A percentile compares a stretch with the other conserved stretches of the same genome.
These are phyloP conservation scores for Gallinago media DNA, from an alignment of 2,113 vertebrate species.

Conservation along the genomic window DNA sequence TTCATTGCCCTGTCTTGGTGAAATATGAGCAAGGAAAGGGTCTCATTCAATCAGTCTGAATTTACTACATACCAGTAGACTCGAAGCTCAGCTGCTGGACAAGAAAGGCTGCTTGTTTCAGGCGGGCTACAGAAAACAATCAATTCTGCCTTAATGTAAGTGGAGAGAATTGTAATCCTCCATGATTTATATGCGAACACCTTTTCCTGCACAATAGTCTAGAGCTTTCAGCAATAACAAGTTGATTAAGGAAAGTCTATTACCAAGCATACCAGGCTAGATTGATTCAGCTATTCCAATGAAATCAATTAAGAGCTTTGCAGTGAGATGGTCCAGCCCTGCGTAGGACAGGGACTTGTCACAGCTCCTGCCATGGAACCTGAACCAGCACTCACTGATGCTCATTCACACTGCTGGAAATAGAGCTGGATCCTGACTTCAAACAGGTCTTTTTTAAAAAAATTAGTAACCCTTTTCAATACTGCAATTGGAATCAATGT, in stretches of 20 bases:
- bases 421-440: neutral
- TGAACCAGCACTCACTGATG: neutral
- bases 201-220: constrained; percentile 23
- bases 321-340: neutral
- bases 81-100: neutral
- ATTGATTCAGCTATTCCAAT: neutral
- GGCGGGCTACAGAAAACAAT: neutral
- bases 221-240: constrained; percentile 25
- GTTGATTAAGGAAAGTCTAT: constrained; percentile 28
- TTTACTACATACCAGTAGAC: neutral
- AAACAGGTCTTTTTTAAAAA: neutral
- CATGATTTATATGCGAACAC: constrained; percentile 33
- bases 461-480: neutral
- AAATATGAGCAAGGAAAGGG: constrained; percentile 28
- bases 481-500: neutral
- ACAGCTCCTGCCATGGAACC: neutral
- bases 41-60: neutral
- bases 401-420: neutral
- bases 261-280: neutral
- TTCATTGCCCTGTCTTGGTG: constrained; percentile 11
- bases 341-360: neutral
- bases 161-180: constrained; percentile 51
- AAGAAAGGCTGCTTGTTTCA: constrained; percentile 56
- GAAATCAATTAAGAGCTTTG: neutral
- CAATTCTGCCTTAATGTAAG: constrained; percentile 31